Evolutionary conservation across 2,113 vertebrate species (phyloP), one percentile per base, ranked within the genome.

Genomic region (Varanus salvator): DNA sequence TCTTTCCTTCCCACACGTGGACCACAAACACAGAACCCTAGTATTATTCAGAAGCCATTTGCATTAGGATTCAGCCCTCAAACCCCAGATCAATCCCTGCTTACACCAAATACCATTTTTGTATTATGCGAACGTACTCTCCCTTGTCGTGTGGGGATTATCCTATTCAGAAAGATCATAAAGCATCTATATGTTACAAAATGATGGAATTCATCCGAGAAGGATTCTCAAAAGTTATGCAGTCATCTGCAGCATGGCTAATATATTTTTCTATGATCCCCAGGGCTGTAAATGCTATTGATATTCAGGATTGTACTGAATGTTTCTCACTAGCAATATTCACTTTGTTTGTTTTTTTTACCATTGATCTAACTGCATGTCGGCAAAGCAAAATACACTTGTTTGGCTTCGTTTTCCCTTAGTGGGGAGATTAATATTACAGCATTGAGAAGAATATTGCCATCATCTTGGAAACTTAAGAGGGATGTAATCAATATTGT

Each of bases 31-130:
- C 84, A 57, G 17, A 93, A 85, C 88, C 52, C 0, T 76, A 84
- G 78, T 8, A 21, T n/a, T 72, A 91, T 92, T 95, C 81, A 60
- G 64, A 68, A 68, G n/a, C 44, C 21, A 83, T 88, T 84, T 93
- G 75, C 72, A 82, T 87, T 90, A 91, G 83, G 34, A 92, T 80
- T 90, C 21, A 91, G 75, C 48, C 78, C 74, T 60, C 85, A 85
- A 92, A 90, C 4, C n/a, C 89, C 87, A 90, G 23, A 34, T 89
- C 48, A 95, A 80, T 38, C 27, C 72, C 31, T 1, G 0, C 80
- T 78, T 90, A 84, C 5, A 23, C 34, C 87, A 84, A 91, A 48
- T 15, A 15, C 3, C 3, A 21, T 44, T 72, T 92, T 34, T 60
- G 88, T 1, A 25, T 88, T 83, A 64, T n/a, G 19, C 50, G 88